Conservation (phyloP, 2,797 vertebrate genomes). For the Pseudochirops corinnae region DNA sequence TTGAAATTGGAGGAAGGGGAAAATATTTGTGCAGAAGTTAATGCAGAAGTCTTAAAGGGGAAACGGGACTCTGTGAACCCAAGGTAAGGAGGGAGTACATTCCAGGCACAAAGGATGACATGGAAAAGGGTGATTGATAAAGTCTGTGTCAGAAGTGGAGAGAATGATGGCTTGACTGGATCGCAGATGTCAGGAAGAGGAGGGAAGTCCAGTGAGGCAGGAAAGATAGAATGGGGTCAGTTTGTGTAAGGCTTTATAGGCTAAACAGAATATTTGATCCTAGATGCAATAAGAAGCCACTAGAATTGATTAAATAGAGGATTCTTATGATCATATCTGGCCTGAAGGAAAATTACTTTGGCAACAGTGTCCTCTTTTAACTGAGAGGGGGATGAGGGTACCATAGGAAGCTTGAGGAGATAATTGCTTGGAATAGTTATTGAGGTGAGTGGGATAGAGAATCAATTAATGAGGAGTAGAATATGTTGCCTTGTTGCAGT, state of each 20-base stretch:
- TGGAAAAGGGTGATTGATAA: background rate
- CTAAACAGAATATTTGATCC: background rate
- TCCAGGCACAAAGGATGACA: background rate
- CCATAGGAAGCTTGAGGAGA: background rate
- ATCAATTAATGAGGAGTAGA: background rate
- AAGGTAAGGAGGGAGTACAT: background rate
- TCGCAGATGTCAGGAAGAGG: background rate
- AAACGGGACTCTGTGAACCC: background rate
- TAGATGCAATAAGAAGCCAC: background rate
- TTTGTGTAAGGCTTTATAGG: background rate
- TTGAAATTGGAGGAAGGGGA: background rate
- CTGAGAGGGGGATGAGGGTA: background rate
- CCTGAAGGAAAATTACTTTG: background rate
- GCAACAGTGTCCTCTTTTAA: background rate
- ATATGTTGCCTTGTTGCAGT: background rate
- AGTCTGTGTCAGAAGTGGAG: background rate
- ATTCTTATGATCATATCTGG: background rate
- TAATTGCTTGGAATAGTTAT: background rate
- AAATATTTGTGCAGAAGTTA: background rate
- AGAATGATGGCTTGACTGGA: background rate
- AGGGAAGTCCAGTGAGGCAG: background rate
- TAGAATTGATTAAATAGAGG: background rate
- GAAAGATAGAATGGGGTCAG: background rate
- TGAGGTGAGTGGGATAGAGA: background rate
- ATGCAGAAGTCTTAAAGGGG: background rate